These are phyloP conservation scores for Trachymyrmex septentrionalis DNA, from an alignment of 1,140 invertebrate genomes.

Conservation along the genomic window DNA sequence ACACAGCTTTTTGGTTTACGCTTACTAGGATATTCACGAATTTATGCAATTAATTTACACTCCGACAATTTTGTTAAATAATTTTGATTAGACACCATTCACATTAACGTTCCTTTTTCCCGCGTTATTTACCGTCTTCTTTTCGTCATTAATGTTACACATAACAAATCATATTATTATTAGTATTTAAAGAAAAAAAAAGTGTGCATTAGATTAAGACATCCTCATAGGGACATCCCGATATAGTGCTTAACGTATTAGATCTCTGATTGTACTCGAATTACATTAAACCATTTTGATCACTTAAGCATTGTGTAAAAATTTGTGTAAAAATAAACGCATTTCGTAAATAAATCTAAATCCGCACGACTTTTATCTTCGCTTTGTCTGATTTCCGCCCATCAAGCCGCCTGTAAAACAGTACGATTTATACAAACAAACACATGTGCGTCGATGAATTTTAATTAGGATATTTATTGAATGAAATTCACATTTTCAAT, in stretches of 20 bases:
- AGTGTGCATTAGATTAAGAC: conserved; percentile 76
- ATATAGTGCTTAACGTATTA: conserved; percentile 69
- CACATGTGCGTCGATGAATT: background rate
- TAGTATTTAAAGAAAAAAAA: conserved; percentile 67
- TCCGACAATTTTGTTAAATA: background rate
- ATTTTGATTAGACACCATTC: conserved; percentile 8
- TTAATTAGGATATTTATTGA: conserved; percentile 44
- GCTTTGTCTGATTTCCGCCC: background rate
- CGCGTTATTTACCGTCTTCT: conserved; percentile 43
- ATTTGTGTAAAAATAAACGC: conserved; percentile 76
- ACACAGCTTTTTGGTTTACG: background rate
- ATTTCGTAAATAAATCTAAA: conserved; percentile 82
- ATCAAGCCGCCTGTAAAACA: background rate
- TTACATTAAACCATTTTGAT: conserved; percentile 72
- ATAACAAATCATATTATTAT: conserved; percentile 71
- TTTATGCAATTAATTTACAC: background rate
- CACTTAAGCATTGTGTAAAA: conserved; percentile 68
- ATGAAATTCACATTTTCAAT: conserved; percentile 26
- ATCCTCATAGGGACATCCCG: conserved; percentile 62
- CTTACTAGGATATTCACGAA: background rate
- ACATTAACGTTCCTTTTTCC: conserved; percentile 27
- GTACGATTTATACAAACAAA: background rate
- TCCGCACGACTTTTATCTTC: conserved; percentile 62
- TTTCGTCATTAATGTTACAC: conserved; percentile 73
- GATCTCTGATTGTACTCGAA: conserved; percentile 73